Percentiles rank a stretch among this genome's conserved stretches.
phyloP scores from a whole-genome alignment of 2,113 vertebrate species.

The Cyanoramphus novaezelandiae region DNA sequence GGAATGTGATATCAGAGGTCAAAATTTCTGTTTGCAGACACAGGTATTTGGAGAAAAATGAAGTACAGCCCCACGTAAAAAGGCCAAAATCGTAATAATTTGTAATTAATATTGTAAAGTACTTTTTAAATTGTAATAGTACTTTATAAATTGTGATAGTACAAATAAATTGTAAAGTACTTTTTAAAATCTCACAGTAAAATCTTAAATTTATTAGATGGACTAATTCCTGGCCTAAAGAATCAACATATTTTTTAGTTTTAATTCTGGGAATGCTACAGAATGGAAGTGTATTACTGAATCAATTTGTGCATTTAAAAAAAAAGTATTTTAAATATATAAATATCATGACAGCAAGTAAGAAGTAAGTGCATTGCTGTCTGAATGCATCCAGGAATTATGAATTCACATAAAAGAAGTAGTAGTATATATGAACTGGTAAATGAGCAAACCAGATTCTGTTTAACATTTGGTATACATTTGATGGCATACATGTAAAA shows the following conservation, averaged over 20 bases:
- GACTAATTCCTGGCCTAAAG: conserved; percentile 8
- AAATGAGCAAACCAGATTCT: conserved; percentile 3
- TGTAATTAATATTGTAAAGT: neutral
- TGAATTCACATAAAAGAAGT: neutral
- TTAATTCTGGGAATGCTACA: neutral
- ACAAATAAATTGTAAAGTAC: neutral
- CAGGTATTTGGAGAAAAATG: conserved; percentile 48
- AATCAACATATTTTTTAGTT: neutral
- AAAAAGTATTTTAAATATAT: neutral
- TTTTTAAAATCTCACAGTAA: conserved; percentile 47
- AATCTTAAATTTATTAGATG: conserved; percentile 19
- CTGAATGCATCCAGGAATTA: conserved; percentile 1
- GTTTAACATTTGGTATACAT: neutral
- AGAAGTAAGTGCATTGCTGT: neutral
- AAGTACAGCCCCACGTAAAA: conserved; percentile 34
- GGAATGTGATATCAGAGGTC: conserved; percentile 65
- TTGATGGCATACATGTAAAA: neutral
- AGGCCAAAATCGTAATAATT: conserved; percentile 32
- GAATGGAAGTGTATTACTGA: neutral
- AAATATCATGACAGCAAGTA: neutral
- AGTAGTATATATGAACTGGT: neutral
- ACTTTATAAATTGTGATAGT: no score
- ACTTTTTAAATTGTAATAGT: neutral
- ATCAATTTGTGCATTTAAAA: conserved; percentile 6
- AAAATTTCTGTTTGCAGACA: conserved; percentile 50